Evolutionary conservation across 1,140 invertebrate genomes (phyloP), one percentile per base, ranked within the genome.

Genomic region (Araneus ventricosus): DNA sequence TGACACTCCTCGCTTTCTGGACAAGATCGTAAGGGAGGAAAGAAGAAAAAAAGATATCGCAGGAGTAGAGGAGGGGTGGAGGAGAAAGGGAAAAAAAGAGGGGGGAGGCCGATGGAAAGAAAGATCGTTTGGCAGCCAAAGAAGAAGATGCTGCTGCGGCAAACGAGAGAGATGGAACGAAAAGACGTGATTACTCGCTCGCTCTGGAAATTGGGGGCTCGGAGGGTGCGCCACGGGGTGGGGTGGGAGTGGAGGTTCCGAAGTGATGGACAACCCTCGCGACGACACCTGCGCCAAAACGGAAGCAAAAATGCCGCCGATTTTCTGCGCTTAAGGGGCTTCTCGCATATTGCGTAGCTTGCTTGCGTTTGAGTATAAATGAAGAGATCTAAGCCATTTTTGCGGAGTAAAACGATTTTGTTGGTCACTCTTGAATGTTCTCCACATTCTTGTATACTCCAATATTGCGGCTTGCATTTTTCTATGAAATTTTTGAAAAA

Each of bases 211-310:
- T 88, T 75, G 84, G 52, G 84, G 84, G 37, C 59, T 70, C 87
- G 24, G 39, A 20, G 59, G 87, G 59, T 4, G 59, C 14, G n/a
- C 63, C n/a, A 52, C 17, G 45, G 45, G 63, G 63, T 27, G 87
- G 88, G 1, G 70, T 67, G 52, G 30, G 61, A n/a, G 70, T 52
- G 82, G 82, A 67, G 59, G 57, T 24, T 17, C 22, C 27, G 79
- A 90, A 86, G 90, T 92, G 90, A 92, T 92, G 90, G 90, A 92
- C 90, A 92, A 92, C 82, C 90, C 61, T 86, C 90, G 52, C 90
- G 90, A 92, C 90, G 90, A 92, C 90, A 92, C 90, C 90, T 92
- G 90, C 80, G 90, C 90, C 90, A 75, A 63, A 92, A 92, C 90
- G 90, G 90, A 92, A 92, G 90, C 90, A 92, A 92, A 92, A 92